Evolutionary conservation across 2,888 invertebrate species (phyloP), one percentile per base, ranked within the genome.

Genomic region (Lissonota sp.): DNA sequence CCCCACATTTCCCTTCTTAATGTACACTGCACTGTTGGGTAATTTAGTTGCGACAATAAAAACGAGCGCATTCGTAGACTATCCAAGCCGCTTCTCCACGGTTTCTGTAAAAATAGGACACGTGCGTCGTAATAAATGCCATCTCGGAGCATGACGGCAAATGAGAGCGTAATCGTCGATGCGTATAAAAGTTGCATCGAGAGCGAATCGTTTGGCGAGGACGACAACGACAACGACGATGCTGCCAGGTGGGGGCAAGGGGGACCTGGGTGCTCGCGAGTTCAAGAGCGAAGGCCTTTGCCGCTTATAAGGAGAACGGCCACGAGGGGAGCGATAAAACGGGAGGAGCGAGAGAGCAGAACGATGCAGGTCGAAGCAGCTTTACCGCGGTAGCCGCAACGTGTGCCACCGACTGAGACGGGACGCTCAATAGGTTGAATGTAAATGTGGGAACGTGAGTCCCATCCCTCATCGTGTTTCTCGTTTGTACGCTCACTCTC

Each of bases 381-480:
- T 26, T 55, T 55, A 58, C 44, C 58, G 70, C 51, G 55, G 71
- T 51, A 57, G 49, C 63, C 58, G 42, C 71, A 71, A 71, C 80
- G 62, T 70, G 63, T 63, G 73, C 70, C 72, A 53, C 74, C 57
- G 83, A 83, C 82, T 73, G 72, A 82, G 80, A 82, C 84, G 79
- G 79, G 79, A 77, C 79, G 88, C 88, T 91, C 91, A 91, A 91
- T 91, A 89, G 90, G 90, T 89, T 89, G 90, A 90, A 91, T 91
- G 90, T 88, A 91, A 91, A 91, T 91, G 90, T 86, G 84, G 77
- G 88, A 87, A 91, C 90, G 90, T 91, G 91, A 91, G 86, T 87
- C 84, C 86, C 88, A 90, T 90, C 85, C 82, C 86, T 80, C 88
- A 91, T 89, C 84, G 71, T 64, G 81, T 79, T 75, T 83, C 83